Percentiles rank a stretch among this genome's conserved stretches.
phyloP scores from a whole-genome alignment of 1,140 invertebrate species.

The Asobara japonica region DNA sequence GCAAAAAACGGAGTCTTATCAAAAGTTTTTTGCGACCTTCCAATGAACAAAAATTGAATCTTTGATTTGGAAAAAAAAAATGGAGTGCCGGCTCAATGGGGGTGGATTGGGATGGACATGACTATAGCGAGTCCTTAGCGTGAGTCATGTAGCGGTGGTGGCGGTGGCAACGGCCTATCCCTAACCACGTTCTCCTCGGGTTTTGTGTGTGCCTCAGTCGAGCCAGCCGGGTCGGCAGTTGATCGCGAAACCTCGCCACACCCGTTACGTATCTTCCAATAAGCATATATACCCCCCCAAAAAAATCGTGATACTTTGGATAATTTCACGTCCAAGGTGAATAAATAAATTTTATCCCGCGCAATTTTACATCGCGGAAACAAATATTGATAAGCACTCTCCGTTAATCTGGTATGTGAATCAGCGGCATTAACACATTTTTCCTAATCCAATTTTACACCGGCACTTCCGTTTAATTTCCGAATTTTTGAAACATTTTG shows the following conservation, averaged over 20 bases:
- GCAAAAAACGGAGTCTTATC: too few species aligned
- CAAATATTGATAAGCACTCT: too few species aligned
- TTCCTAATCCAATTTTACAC: too few species aligned
- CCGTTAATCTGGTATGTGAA: too few species aligned
- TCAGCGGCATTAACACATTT: too few species aligned
- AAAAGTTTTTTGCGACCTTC: too few species aligned
- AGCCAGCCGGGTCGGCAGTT: constrained; percentile 50
- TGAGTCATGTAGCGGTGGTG: constrained; percentile 59
- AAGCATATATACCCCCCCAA: background rate
- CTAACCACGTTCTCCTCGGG: constrained; percentile 26
- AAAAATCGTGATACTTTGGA: background rate
- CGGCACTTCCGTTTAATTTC: too few species aligned
- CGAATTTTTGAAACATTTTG: too few species aligned
- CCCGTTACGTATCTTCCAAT: constrained; percentile 48
- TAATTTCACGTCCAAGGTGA: background rate
- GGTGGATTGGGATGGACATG: constrained; percentile 38
- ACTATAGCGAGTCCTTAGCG: background rate
- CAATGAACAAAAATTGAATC: too few species aligned
- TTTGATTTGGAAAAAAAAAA: constrained; percentile 13
- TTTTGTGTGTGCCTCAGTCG: constrained; percentile 45
- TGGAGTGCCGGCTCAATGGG: constrained; percentile 33
- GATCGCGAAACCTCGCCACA: constrained; percentile 65
- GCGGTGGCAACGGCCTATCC: constrained; percentile 48
- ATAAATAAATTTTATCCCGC: too few species aligned
- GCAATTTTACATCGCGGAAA: too few species aligned